These are phyloP conservation scores for Larimichthys polyactis DNA, from an alignment of 2,113 vertebrate genomes.

Conservation along the genomic window DNA sequence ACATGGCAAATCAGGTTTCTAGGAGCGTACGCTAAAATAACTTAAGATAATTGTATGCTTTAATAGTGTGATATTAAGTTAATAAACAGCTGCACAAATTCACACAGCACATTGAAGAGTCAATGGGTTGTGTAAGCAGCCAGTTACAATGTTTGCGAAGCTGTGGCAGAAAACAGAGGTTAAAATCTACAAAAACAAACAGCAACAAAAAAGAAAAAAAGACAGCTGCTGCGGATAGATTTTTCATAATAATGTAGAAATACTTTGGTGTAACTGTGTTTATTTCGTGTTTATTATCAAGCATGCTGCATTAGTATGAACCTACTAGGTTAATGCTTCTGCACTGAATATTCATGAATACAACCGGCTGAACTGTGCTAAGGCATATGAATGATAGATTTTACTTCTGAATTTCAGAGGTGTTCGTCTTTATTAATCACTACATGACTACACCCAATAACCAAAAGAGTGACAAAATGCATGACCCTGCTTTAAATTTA, in stretches of 20 bases:
- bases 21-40: neutral
- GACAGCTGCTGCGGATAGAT: neutral
- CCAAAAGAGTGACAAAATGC: neutral
- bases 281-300: neutral
- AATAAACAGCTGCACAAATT: neutral
- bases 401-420: neutral
- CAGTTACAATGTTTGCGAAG: neutral
- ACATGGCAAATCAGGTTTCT: neutral
- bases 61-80: neutral
- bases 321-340: neutral
- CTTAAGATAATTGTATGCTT: neutral
- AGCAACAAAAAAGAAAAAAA: neutral
- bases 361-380: neutral
- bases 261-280: neutral
- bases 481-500: neutral
- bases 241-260: neutral
- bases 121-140: neutral
- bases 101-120: neutral
- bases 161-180: no score
- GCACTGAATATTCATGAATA: conserved; percentile 12
- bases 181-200: no score
- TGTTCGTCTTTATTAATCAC: neutral
- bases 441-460: neutral
- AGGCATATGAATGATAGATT: neutral
- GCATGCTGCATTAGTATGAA: no score